Evolutionary conservation across 1,140 invertebrate species (phyloP), one percentile per base, ranked within the genome.

Genomic region (Aphaenogaster ashmeadi): DNA sequence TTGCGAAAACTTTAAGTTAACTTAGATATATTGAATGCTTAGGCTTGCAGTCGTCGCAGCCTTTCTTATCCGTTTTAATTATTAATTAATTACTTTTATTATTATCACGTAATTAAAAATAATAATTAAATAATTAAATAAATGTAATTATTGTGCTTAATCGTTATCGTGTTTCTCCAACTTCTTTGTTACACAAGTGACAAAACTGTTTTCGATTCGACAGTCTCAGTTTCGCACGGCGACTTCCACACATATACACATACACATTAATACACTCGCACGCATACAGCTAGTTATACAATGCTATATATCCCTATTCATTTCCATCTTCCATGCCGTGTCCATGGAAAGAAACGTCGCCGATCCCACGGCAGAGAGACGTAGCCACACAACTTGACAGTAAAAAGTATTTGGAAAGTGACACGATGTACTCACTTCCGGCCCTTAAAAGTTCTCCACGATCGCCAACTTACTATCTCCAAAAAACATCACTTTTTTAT

Each of bases 381-480:
- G 36, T 66, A 52, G 36, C 44, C n/a, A 47, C 8, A 52, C 69
- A 18, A 33, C 41, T 64, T 47, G 27, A 27, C 56, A 74, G 72
- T 84, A 83, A 89, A 92, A 91, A 89, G 88, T 93, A 90, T 92
- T 93, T 92, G 88, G 91, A 93, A 92, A 92, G 91, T 91, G 86
- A 80, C 67, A 86, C 33, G 74, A 71, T 52, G 67, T 71, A 50
- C 41, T 86, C 78, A 89, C 88, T 90, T 92, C 91, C 91, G 91
- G 91, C 74, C 91, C 90, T 91, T 91, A 71, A 87, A 79, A 78
- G 56, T 80, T 87, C 78, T 56, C 11, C 18, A 47, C 66, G 11
- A 44, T 58, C 13, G 13, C 8, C 18, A 3, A 36, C 18, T 56
- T 33, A 33, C 38, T 8, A 7, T 71, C 36, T 47, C 13, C 15